Percentiles rank a stretch among this genome's conserved stretches.
Evolutionary conservation across 2,797 vertebrate genomes (phyloP).

Genomic region (Gallinago solitaria): DNA sequence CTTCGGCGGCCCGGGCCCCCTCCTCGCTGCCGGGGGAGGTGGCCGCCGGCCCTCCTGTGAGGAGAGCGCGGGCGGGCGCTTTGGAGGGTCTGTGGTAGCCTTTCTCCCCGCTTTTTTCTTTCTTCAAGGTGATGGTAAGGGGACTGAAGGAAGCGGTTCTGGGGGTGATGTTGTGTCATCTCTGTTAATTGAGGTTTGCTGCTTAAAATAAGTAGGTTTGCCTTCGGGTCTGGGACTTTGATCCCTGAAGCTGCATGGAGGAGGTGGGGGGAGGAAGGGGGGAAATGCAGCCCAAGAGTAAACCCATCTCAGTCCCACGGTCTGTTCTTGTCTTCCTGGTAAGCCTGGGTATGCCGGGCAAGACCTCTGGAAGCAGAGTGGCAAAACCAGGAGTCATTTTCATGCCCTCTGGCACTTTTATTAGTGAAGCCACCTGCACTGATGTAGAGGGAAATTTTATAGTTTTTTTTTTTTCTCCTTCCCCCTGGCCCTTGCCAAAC

Average conservation of each 20-base stretch:
- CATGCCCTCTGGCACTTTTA: background rate
- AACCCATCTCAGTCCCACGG: accelerated
- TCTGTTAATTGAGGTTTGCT: background rate
- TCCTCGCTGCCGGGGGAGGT: background rate
- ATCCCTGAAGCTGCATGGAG: background rate
- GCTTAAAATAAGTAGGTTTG: background rate
- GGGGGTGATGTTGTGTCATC: background rate
- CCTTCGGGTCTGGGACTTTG: background rate
- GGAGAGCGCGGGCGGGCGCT: background rate
- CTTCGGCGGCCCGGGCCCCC: background rate
- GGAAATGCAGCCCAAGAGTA: background rate
- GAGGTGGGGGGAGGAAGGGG: background rate
- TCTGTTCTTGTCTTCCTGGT: background rate
- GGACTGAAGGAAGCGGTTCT: background rate
- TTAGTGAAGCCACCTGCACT: background rate
- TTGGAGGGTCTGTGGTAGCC: background rate
- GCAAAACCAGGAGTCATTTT: background rate
- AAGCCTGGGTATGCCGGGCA: background rate
- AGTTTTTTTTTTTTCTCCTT: background rate
- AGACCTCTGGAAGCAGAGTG: background rate
- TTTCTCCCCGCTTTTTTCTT: background rate
- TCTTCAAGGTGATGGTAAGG: background rate
- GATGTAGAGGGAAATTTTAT: background rate
- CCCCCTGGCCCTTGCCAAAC: background rate
- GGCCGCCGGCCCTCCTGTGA: background rate